Conservation (phyloP, 2,888 invertebrate species). For the Auanema freiburgensis region DNA sequence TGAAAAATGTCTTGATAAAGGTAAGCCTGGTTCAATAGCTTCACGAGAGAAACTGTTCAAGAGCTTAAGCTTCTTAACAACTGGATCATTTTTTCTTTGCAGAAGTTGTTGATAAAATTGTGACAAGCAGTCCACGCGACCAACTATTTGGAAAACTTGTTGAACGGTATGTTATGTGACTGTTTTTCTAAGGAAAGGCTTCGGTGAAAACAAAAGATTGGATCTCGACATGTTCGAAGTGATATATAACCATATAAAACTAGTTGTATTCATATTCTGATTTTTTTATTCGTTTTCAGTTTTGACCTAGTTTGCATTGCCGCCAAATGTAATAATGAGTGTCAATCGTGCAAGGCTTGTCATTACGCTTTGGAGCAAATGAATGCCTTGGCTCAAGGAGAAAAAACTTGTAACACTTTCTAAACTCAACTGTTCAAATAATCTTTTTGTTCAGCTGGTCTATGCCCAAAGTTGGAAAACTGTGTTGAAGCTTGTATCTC, state of each 20-base stretch:
- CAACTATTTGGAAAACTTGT: slow-evolving; percentile 36
- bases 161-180: slow-evolving; percentile 25
- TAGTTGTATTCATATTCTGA: slow-evolving; percentile 9
- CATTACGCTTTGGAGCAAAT: slow-evolving; percentile 50
- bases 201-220: too few species aligned
- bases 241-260: not conserved
- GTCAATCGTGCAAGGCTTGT: slow-evolving; percentile 40
- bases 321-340: slow-evolving; percentile 44
- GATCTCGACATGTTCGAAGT: too few species aligned
- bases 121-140: slow-evolving; percentile 28
- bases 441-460: slow-evolving; percentile 30
- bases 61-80: slow-evolving; percentile 4
- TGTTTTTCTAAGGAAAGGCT: not conserved
- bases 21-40: slow-evolving; percentile 13
- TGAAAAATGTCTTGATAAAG: slow-evolving; percentile 40
- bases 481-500: slow-evolving; percentile 41
- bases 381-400: slow-evolving; percentile 44
- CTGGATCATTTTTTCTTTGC: slow-evolving; percentile 3
- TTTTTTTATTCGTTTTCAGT: slow-evolving; percentile 21
- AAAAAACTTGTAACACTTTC: slow-evolving; percentile 36
- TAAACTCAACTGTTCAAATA: not conserved
- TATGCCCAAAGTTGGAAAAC: slow-evolving; percentile 43
- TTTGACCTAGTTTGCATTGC: slow-evolving; percentile 50
- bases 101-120: slow-evolving; percentile 27
- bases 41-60: not conserved